phyloP scores from a whole-genome alignment of 2,797 vertebrate genomes.

The Acomys russatus region DNA sequence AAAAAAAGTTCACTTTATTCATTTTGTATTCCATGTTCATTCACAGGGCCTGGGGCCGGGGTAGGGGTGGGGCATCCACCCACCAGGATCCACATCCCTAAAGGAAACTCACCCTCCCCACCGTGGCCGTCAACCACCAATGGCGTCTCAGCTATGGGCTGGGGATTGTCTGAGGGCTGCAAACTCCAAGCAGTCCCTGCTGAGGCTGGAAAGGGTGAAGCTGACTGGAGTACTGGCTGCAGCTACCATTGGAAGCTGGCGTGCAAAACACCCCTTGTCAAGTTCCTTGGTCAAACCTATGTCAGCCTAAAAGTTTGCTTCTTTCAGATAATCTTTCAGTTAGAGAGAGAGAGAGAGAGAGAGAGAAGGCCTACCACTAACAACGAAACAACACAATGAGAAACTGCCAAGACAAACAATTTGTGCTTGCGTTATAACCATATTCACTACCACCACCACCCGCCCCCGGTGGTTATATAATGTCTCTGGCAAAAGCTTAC shows the following conservation, averaged over 20 bases:
- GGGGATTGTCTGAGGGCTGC: neutral
- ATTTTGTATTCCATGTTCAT: neutral
- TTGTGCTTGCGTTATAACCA: neutral
- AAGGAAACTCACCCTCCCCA: neutral
- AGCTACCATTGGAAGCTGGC: neutral
- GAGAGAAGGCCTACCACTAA: neutral
- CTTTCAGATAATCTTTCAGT: neutral
- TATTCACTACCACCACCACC: neutral
- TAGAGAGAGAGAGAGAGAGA: neutral
- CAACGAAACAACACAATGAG: neutral
- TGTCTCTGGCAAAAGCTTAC: neutral
- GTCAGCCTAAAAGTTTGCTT: neutral
- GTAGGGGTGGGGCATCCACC: neutral
- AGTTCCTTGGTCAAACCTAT: neutral
- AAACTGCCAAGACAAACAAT: slow-evolving; percentile 21
- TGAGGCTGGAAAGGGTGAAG: neutral
- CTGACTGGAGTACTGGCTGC: neutral
- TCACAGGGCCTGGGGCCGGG: neutral
- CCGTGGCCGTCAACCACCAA: neutral
- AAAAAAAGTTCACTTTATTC: neutral
- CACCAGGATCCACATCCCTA: neutral
- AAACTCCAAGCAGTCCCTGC: neutral
- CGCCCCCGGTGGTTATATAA: neutral
- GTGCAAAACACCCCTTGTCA: neutral
- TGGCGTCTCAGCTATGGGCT: no score